These are phyloP conservation scores for Frieseomelitta varia DNA, from an alignment of 1,140 invertebrate species.

Conservation along the genomic window DNA sequence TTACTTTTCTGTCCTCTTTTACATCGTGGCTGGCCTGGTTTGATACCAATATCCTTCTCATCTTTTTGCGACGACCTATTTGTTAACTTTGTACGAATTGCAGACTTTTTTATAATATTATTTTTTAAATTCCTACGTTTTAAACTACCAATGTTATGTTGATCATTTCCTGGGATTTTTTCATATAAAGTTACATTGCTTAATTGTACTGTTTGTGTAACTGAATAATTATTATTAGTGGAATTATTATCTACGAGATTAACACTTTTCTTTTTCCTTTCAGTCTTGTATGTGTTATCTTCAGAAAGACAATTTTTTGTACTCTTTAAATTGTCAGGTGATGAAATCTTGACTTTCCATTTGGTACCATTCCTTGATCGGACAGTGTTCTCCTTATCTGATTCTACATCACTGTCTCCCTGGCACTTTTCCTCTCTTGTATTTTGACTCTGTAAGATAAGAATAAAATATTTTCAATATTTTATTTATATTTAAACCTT, in stretches of 20 bases:
- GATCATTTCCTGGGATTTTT: neutral
- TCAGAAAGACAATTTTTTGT: neutral
- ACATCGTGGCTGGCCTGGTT: neutral
- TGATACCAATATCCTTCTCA: no score
- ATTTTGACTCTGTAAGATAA: neutral
- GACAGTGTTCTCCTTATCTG: slow-evolving; percentile 65
- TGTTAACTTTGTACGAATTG: neutral
- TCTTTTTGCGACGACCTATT: neutral
- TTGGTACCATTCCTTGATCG: slow-evolving; percentile 41
- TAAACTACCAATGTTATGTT: neutral
- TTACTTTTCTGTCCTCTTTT: slow-evolving; percentile 7
- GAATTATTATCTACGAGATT: neutral
- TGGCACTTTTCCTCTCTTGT: neutral
- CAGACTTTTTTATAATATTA: no score
- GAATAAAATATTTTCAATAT: neutral
- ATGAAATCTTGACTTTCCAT: slow-evolving; percentile 36
- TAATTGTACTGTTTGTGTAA: neutral
- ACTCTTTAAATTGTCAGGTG: slow-evolving; percentile 13
- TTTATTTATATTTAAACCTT: neutral
- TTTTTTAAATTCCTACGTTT: neutral
- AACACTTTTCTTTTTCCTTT: neutral
- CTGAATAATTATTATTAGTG: neutral
- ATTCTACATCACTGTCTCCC: slow-evolving; percentile 53
- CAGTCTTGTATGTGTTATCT: neutral
- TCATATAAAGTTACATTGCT: neutral